Evolutionary conservation across 2,113 vertebrate species (phyloP), one percentile per base, ranked within the genome.

Genomic region (Pangasianodon hypophthalmus): DNA sequence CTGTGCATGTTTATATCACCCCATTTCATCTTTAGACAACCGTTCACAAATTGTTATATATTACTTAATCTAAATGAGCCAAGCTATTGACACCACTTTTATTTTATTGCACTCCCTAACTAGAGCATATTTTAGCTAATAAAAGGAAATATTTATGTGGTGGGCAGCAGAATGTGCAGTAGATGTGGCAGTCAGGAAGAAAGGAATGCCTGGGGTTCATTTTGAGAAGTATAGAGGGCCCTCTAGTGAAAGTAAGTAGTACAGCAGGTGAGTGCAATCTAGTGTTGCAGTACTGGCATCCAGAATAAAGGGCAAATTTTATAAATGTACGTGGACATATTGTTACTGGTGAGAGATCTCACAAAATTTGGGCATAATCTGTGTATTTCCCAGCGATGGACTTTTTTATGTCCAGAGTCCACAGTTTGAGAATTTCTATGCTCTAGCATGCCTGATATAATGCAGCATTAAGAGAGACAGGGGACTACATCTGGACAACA

Each of bases 141-240:
- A 18, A 21, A 77, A 77, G 41, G 9, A 77, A 44, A 77, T 75
- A 24, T 77, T 3, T 26, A 41, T 73, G 2, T 41, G 37, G 18
- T 73, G 16, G 6, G 71, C 37, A 44, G 19, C 7, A 4, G 10
- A 21, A 77, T 75, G 19, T 75, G 37, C n/a, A 69, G 13, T 71
- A 8, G 13, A 16, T 41, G 18, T 37, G 69, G 69, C 18, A 8
- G 37, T 41, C 16, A 21, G 16, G 32, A 73, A 73, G 32, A n/a
- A 67, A 67, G n/a, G 29, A 67, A 67, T n/a, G 64, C 29, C 29
- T 67, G 64, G 9, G 29, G 64, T 67, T 67, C 64, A 69, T 77
- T 88, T 73, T 71, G 50, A 58, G 50, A 84, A 46, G 80, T 58
- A 56, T 1, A 84, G 87, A 71, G n/a, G 32, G 80, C 87, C 87